A percentile compares a stretch with the other conserved stretches of the same genome.
phyloP scores from a whole-genome alignment of 1,140 invertebrate species.

The Pissodes strobi region DNA sequence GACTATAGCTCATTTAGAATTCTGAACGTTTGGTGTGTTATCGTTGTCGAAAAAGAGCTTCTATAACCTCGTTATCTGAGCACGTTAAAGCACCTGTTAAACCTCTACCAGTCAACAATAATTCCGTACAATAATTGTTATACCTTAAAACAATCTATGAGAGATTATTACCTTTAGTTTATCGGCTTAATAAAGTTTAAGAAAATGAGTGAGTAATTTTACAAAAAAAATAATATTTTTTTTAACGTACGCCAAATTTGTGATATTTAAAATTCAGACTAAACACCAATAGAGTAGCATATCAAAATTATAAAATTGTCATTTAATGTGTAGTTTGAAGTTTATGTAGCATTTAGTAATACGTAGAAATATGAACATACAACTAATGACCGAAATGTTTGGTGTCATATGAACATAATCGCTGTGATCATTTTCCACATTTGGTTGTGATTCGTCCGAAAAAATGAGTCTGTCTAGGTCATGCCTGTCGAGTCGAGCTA shows the following conservation, averaged over 20 bases:
- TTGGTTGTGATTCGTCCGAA: not conserved
- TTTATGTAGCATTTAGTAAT: too few relatives aligned
- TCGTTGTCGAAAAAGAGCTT: not conserved
- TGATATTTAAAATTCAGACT: conserved; percentile 34
- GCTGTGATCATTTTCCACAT: not conserved
- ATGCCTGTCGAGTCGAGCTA: conserved; percentile 42
- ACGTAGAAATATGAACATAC: too few relatives aligned
- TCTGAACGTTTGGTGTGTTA: not conserved
- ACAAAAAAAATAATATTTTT: too few relatives aligned
- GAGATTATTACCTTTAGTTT: not conserved
- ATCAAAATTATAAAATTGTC: too few relatives aligned
- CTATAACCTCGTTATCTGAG: not conserved
- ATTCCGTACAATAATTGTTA: conserved; percentile 30
- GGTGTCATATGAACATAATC: too few relatives aligned
- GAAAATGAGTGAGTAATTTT: too few relatives aligned
- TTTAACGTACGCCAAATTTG: conserved; percentile 43
- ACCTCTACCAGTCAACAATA: conserved; percentile 24
- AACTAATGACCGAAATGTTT: too few relatives aligned
- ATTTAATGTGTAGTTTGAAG: too few relatives aligned
- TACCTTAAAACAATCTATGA: not conserved
- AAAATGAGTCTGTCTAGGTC: conserved; percentile 47
- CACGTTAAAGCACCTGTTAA: conserved; percentile 28
- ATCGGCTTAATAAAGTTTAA: too few relatives aligned
- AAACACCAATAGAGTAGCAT: too few relatives aligned
- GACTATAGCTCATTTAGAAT: conserved; percentile 1